A percentile compares a stretch with the other conserved stretches of the same genome.
Conservation (phyloP, 2,797 vertebrate species). For the Syncerus caffer region DNA sequence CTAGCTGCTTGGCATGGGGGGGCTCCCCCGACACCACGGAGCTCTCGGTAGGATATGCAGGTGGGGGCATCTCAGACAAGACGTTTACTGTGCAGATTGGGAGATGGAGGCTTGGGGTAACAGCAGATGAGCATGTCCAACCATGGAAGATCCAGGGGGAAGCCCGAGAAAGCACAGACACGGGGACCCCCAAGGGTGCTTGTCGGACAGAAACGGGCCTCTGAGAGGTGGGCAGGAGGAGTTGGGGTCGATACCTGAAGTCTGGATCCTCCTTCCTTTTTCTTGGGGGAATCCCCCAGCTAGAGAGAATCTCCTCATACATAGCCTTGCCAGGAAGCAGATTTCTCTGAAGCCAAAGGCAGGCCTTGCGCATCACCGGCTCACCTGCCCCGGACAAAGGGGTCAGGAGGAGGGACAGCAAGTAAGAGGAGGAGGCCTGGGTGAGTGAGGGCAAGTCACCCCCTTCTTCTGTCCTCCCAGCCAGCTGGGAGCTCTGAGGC, state of each 20-base stretch:
- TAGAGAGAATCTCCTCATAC: background rate
- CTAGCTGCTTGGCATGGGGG: background rate
- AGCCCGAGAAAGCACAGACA: background rate
- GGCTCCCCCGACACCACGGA: rapidly evolving
- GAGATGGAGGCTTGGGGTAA: rapidly evolving
- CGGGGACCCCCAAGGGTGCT: rapidly evolving
- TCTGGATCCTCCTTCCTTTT: background rate
- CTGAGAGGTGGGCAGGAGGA: rapidly evolving
- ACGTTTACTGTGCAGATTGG: rapidly evolving
- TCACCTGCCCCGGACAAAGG: background rate
- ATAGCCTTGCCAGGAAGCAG: background rate
- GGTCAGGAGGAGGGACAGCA: background rate
- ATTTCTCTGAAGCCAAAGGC: background rate
- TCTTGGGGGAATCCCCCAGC: background rate
- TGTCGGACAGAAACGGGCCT: rapidly evolving
- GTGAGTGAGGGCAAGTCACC: background rate
- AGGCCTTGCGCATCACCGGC: background rate
- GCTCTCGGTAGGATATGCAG: background rate
- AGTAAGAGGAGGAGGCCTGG: background rate
- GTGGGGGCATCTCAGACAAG: rapidly evolving
- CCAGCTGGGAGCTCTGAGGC: background rate
- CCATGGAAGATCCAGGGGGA: rapidly evolving
- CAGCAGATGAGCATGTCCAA: background rate
- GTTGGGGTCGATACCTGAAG: background rate
- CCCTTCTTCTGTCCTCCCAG: background rate